Conservation (phyloP, 2,113 vertebrate species). For the Stegastes partitus region DNA sequence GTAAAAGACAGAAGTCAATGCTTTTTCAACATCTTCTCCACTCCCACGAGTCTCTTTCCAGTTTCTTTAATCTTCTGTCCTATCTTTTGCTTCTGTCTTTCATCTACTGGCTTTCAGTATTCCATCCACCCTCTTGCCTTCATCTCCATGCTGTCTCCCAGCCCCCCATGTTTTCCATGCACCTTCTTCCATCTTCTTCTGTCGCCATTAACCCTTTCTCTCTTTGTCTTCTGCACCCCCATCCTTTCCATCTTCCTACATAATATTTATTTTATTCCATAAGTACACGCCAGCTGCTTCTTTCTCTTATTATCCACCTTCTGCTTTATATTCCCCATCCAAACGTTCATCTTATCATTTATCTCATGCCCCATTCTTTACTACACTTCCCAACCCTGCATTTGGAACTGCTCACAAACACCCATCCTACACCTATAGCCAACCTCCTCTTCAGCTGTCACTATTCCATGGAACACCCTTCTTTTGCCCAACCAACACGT, state of each 20-base stretch:
- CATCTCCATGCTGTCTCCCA: constrained; percentile 27
- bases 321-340: background rate
- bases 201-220: constrained; percentile 13
- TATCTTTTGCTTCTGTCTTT: constrained; percentile 52
- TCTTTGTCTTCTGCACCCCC: background rate
- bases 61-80: constrained; percentile 55
- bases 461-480: constrained; percentile 24
- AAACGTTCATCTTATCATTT: background rate
- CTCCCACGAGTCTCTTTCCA: constrained; percentile 50
- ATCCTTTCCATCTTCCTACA: background rate
- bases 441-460: constrained; percentile 28
- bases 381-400: background rate
- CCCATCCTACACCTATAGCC: background rate
- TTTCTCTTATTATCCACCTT: background rate
- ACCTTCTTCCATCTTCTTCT: background rate
- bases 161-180: constrained; percentile 8
- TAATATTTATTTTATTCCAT: background rate
- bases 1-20: constrained; percentile 21
- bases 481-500: constrained; percentile 48
- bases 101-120: constrained; percentile 52
- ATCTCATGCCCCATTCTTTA: background rate
- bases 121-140: constrained; percentile 36
- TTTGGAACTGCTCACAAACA: background rate
- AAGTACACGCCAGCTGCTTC: background rate
- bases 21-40: constrained; percentile 11